Conservation (phyloP, 2,888 invertebrate genomes). For the Zaprionus obscuricornis region DNA sequence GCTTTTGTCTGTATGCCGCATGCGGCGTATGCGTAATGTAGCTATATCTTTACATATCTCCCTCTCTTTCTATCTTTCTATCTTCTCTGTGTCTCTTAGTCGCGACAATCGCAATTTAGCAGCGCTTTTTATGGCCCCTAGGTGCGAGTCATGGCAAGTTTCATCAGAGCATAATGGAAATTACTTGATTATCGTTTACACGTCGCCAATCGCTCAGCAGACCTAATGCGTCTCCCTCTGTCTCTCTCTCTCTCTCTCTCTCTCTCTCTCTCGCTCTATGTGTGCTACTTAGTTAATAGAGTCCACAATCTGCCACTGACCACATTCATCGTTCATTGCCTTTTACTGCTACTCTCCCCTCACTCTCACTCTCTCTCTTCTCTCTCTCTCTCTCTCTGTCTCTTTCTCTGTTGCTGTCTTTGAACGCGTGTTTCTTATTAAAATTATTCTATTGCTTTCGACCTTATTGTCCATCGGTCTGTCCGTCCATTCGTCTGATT, state of each 20-base stretch:
- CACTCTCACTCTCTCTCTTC: not conserved
- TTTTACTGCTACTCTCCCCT: not conserved
- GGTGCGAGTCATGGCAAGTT: conserved; percentile 46
- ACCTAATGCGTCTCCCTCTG: not conserved
- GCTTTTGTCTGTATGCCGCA: conserved; percentile 64
- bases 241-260: not conserved
- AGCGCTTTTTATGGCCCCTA: conserved; percentile 63
- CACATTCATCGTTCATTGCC: conserved; percentile 16
- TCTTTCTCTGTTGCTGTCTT: not conserved
- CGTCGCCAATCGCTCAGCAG: conserved; percentile 74
- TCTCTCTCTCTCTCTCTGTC: not conserved
- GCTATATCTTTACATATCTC: conserved; percentile 49
- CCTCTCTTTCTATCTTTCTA: not conserved
- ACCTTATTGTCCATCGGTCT: not conserved
- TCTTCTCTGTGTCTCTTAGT: conserved; percentile 53
- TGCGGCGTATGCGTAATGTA: conserved; percentile 74
- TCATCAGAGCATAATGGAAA: conserved; percentile 70
- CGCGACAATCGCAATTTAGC: conserved; percentile 76
- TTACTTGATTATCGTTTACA: conserved; percentile 78
- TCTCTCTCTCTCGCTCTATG: not conserved
- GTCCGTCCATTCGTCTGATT: not conserved
- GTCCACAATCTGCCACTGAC: conserved; percentile 31
- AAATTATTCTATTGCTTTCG: conserved; percentile 53
- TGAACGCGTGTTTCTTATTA: conserved; percentile 49
- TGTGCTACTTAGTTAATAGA: conserved; percentile 51